These are phyloP conservation scores for Leptobrachium ailaonicum DNA, from an alignment of 2,113 vertebrate species.

Conservation along the genomic window DNA sequence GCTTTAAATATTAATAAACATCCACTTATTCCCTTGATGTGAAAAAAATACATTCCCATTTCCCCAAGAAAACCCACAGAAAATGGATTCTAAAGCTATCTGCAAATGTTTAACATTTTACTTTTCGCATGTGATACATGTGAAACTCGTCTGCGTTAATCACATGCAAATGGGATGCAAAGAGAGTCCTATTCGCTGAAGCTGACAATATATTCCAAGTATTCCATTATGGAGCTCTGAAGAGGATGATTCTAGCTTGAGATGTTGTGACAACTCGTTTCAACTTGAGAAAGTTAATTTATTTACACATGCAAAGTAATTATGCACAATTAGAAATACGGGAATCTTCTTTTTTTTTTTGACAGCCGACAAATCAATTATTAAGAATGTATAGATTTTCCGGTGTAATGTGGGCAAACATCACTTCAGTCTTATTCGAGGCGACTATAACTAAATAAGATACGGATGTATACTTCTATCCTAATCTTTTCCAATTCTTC, in stretches of 20 bases:
- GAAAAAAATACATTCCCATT: too few species aligned
- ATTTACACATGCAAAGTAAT: constrained; percentile 1
- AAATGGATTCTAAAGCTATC: too few species aligned
- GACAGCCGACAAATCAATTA: background rate
- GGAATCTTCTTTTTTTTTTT: background rate
- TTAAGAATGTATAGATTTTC: background rate
- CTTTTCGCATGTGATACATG: too few species aligned
- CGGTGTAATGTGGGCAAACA: background rate
- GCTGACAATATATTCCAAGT: background rate
- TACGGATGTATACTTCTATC: too few species aligned
- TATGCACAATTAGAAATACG: background rate
- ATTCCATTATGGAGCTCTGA: background rate
- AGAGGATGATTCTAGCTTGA: background rate
- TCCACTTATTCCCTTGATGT: too few species aligned
- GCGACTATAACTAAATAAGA: too few species aligned
- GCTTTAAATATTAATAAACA: too few species aligned
- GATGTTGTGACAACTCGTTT: background rate
- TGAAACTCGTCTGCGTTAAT: too few species aligned
- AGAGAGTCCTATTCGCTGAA: background rate
- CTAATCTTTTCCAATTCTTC: too few species aligned
- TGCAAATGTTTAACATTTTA: too few species aligned
- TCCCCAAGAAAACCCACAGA: too few species aligned
- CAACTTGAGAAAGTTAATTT: background rate
- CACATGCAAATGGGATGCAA: too few species aligned
- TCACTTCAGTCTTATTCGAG: background rate